These are phyloP conservation scores for Mus caroli DNA, from an alignment of 2,797 vertebrate genomes.

Conservation along the genomic window DNA sequence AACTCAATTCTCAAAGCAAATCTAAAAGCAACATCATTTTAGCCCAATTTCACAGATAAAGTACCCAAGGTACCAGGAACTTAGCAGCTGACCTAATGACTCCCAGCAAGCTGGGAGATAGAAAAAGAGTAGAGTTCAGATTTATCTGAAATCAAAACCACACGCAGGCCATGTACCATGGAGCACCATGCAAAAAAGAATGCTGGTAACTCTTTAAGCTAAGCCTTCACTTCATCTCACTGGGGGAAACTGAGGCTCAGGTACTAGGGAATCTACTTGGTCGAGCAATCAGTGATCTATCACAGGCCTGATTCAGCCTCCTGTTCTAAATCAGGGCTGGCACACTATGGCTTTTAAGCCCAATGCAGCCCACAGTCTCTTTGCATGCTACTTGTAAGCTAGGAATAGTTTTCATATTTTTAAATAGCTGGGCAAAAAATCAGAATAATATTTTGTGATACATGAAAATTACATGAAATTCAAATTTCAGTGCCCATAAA, in stretches of 20 bases:
- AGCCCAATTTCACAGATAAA: conserved; percentile 33
- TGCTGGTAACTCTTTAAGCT: background rate
- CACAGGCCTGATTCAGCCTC: background rate
- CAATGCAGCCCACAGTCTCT: background rate
- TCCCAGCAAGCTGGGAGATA: background rate
- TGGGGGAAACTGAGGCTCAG: background rate
- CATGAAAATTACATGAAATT: conserved; percentile 76
- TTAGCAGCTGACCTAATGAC: background rate
- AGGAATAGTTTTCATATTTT: conserved; percentile 54
- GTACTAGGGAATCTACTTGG: background rate
- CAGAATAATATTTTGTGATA: conserved; percentile 66
- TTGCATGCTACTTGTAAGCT: background rate
- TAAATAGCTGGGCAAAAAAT: conserved; percentile 51
- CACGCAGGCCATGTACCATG: background rate
- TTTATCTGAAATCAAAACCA: background rate
- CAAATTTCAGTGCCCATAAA: conserved; percentile 62
- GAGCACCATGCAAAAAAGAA: background rate
- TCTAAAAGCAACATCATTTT: background rate
- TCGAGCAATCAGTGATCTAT: background rate
- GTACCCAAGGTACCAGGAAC: background rate
- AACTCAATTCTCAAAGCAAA: background rate
- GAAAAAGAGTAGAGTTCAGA: background rate
- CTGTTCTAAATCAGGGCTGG: background rate
- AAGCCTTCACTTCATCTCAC: background rate
- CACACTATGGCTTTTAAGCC: background rate